Conservation (phyloP, 1,140 invertebrate species). For the Papilio machaon region DNA sequence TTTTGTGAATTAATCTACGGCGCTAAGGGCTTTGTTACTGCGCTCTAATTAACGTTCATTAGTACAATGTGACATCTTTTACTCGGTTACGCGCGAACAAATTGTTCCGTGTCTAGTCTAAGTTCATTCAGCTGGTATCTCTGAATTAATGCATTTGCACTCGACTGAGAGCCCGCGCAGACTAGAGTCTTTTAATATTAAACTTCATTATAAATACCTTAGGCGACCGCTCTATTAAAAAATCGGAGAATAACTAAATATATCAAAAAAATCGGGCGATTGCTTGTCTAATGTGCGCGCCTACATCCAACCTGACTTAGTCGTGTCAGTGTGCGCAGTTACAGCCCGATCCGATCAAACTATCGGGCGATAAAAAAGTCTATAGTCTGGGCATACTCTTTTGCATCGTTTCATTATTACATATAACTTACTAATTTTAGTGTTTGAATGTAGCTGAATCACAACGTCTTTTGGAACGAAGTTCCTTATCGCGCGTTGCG, state of each 20-base stretch:
- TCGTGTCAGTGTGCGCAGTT: too few relatives aligned
- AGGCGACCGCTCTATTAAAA: too few relatives aligned
- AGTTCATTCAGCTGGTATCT: background rate
- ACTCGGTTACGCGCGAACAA: slow-evolving; percentile 39
- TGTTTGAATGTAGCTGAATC: background rate
- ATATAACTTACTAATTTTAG: slow-evolving; percentile 30
- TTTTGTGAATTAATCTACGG: slow-evolving; percentile 49
- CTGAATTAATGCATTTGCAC: background rate
- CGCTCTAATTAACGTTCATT: slow-evolving; percentile 50
- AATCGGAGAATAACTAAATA: too few relatives aligned
- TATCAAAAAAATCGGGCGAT: too few relatives aligned
- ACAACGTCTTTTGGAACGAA: background rate
- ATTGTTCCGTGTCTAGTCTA: slow-evolving; percentile 39
- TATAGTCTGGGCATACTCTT: too few relatives aligned
- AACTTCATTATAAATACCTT: too few relatives aligned
- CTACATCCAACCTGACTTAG: too few relatives aligned
- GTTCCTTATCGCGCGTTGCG: too few relatives aligned
- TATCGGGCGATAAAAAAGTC: too few relatives aligned
- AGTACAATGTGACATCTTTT: slow-evolving; percentile 44
- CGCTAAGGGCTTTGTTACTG: slow-evolving; percentile 40
- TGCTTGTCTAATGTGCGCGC: too few relatives aligned
- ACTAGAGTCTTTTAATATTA: too few relatives aligned
- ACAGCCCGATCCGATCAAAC: too few relatives aligned
- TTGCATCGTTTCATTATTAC: background rate
- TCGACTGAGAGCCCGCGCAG: background rate